Conservation (phyloP, 2,797 vertebrate genomes). For the Macropus fuliginosus region DNA sequence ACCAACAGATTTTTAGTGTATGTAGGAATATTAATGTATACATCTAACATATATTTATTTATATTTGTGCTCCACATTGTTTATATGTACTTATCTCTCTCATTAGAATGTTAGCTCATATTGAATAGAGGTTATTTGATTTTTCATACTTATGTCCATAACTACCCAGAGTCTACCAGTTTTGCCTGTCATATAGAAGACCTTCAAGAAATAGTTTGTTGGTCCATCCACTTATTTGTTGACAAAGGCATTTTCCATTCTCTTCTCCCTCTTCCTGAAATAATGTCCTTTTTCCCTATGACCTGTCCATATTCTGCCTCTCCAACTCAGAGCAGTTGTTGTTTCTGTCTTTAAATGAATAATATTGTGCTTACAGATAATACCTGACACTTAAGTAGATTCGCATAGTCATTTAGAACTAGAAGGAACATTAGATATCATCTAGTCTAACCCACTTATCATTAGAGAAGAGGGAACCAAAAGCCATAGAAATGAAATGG, state of each 20-base stretch:
- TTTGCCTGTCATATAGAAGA: neutral
- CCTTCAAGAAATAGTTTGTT: neutral
- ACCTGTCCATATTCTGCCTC: neutral
- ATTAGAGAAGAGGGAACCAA: neutral
- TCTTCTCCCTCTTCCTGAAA: neutral
- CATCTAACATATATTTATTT: neutral
- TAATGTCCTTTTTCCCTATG: neutral
- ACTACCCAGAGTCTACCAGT: neutral
- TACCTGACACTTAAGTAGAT: neutral
- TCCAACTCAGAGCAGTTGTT: neutral
- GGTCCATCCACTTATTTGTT: neutral
- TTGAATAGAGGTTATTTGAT: neutral
- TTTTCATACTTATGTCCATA: neutral
- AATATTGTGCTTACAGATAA: neutral
- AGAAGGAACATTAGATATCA: neutral
- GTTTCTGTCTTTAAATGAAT: neutral
- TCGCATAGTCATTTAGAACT: neutral
- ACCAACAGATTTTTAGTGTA: neutral
- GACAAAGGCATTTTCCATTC: neutral
- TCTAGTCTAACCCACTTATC: neutral
- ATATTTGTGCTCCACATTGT: neutral
- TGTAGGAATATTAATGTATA: neutral
- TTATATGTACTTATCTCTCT: neutral
- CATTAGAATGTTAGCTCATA: neutral
- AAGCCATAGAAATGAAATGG: neutral